Evolutionary conservation across 1,140 invertebrate genomes (phyloP).

Genomic region (Hycleus phaleratus): DNA sequence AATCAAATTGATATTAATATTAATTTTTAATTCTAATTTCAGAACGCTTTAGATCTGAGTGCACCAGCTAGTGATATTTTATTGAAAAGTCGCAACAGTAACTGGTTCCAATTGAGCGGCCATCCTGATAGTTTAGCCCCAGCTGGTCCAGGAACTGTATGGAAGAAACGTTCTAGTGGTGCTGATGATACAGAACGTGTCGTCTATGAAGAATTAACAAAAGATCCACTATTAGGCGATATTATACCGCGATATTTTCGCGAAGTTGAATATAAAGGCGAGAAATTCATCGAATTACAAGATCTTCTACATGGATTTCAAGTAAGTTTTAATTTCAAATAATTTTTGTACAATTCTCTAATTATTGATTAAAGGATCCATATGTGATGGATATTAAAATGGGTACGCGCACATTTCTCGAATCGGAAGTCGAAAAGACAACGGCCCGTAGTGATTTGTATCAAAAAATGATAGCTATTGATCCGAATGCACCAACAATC

Average conservation of each 20-base stretch:
- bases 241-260: conserved; percentile 83
- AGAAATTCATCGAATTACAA: conserved; percentile 85
- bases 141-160: conserved; percentile 87
- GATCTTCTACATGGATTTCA: conserved; percentile 76
- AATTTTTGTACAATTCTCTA: conserved; percentile 8
- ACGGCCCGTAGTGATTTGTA: conserved; percentile 71
- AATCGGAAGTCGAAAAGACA: conserved; percentile 85
- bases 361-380: conserved; percentile 48
- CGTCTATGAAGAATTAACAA: conserved; percentile 74
- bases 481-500: conserved; percentile 74
- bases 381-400: conserved; percentile 92
- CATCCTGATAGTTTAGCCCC: conserved; percentile 89
- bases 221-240: conserved; percentile 64
- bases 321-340: background rate
- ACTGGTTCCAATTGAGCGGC: conserved; percentile 90
- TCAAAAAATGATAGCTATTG: conserved; percentile 90
- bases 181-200: conserved; percentile 68
- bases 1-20: background rate
- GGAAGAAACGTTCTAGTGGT: conserved; percentile 71
- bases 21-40: conserved; percentile 37
- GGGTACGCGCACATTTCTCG: conserved; percentile 86
- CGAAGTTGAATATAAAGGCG: conserved; percentile 76
- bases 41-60: conserved; percentile 89
- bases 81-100: conserved; percentile 58
- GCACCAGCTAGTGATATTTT: conserved; percentile 84